Evolutionary conservation across 2,888 invertebrate species (phyloP), one percentile per base, ranked within the genome.

Genomic region (Zygothrica quintamaculata): DNA sequence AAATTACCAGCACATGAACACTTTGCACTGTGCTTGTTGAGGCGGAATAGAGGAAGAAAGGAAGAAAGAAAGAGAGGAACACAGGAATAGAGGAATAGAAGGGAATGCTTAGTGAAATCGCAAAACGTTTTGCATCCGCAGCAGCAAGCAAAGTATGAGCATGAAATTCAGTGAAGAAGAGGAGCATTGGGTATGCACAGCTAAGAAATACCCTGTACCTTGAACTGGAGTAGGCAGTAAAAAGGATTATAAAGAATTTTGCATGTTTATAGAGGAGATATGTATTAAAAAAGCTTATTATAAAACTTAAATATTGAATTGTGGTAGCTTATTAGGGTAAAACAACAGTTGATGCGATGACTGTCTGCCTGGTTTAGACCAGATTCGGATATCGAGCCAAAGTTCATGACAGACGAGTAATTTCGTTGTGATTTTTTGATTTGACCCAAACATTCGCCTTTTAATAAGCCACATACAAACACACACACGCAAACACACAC

Each of bases 341-440:
- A 22, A 5, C 2, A 2, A 22, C 3, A 22, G 18, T 2, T 22
- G 5, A 22, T 2, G 2, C 5, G 5, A 22, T 22, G 18, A 3
- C 18, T 13, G 12, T 40, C 26, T 8, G 13, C 48, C 39, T 31
- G 3, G 1, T 51, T 31, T 1, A 22, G 18, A 22, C 3, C 18
- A 3, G 3, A 22, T 22, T 22, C 18, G 31, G 31, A 31, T 43
- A 7, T 74, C 71, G 69, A 75, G 77, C 77, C 82, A 84, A 84
- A 80, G 80, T 80, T 82, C 82, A 84, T 84, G 86, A 84, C 80
- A 84, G 75, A 71, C 86, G 70, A 85, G 82, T 85, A 86, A 86
- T 80, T 84, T 86, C 74, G 84, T 86, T 80, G 81, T 82, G 82
- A 85, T 82, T 82, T 85, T 85, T 79, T 78, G 84, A 85, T 81